Evolutionary conservation across 2,797 vertebrate genomes (phyloP), one percentile per base, ranked within the genome.

Genomic region (Pelodytes ibericus): DNA sequence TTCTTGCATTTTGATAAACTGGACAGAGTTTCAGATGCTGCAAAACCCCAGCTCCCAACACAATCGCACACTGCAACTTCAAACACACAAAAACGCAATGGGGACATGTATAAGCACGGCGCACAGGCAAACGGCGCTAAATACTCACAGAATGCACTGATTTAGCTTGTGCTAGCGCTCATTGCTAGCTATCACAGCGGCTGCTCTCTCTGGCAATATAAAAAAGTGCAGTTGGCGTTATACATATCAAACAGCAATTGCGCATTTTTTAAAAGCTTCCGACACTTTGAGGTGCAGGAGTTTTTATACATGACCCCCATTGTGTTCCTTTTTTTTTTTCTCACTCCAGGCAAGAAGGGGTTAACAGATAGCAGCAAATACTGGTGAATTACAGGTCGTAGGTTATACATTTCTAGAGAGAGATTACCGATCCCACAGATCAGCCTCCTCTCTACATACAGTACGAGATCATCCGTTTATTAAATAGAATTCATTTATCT

Each of bases 331-430:
- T 8, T 61, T 26, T 53, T 61, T 44, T 20, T 22, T 53, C 51
- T 20, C 30, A 41, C 74, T 76, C 67, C 66, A 76, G 66, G 25
- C 70, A 53, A 2, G 29, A 24, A 76, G 26, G 69, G 18, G 70
- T 67, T 68, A 73, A 73, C 64, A 73, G 31, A 68, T 79, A 79
- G 76, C 76, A 79, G 76, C 76, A 79, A 73, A 53, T 51, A 78
- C 61, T 60, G 63, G 53, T 9, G 39, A 20, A 41, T 39, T 60
- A 33, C 16, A 44, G 51, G 25, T 1, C n/a, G n/a, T n/a, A n/a
- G n/a, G n/a, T n/a, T n/a, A 2, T 51, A 36, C 24, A 36, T n/a
- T n/a, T n/a, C n/a, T n/a, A n/a, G 4, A 29, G 25, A 41, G 49
- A 36, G 36, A 30, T 22, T 8, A 22, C 2, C 26, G 31, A 31